A percentile compares a stretch with the other conserved stretches of the same genome.
Conservation (phyloP, 2,113 vertebrate genomes). For the Rhinichthys klamathensis region DNA sequence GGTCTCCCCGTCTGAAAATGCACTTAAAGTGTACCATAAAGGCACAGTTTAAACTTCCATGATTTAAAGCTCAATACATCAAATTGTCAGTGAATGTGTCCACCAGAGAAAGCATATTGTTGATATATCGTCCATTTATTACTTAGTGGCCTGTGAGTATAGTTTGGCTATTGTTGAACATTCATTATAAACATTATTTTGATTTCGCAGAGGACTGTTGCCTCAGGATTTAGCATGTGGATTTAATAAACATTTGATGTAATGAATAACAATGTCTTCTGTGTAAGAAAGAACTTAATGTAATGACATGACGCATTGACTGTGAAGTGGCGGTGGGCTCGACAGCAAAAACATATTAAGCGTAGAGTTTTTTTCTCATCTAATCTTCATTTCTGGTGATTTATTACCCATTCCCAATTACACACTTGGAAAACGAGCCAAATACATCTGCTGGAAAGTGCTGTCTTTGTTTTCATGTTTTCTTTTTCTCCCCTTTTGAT, state of each 20-base stretch:
- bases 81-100: conserved; percentile 35
- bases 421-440: background rate
- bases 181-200: conserved; percentile 19
- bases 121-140: conserved; percentile 8
- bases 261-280: conserved; percentile 5
- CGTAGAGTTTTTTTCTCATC: background rate
- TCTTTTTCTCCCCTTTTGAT: background rate
- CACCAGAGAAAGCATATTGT: background rate
- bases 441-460: background rate
- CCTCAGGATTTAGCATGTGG: conserved; percentile 26
- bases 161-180: conserved; percentile 31
- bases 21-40: conserved; percentile 27
- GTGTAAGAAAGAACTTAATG: background rate
- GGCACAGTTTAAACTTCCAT: conserved; percentile 16
- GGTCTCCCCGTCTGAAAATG: conserved; percentile 20
- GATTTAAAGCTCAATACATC: conserved; percentile 38
- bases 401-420: background rate
- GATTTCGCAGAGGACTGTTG: conserved; percentile 6
- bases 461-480: background rate
- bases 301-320: background rate
- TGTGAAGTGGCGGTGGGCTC: background rate
- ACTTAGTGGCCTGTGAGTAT: background rate
- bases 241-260: conserved; percentile 11
- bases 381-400: background rate
- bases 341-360: background rate